Percentiles rank a stretch among this genome's conserved stretches.
These are phyloP conservation scores for Rhagoletis zephyria DNA, from an alignment of 1,140 invertebrate species.

Conservation along the genomic window DNA sequence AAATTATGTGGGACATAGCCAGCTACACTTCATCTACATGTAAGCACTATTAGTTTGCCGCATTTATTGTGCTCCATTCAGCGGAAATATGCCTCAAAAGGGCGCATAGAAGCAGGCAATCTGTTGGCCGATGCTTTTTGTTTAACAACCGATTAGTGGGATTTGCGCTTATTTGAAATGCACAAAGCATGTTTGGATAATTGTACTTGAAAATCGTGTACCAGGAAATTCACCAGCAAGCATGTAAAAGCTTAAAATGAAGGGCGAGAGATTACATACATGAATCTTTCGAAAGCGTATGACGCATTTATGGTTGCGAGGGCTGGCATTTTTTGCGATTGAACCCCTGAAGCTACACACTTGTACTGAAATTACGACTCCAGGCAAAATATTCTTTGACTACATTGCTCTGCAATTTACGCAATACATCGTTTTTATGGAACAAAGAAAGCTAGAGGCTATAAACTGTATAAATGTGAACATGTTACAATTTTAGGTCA, in stretches of 20 bases:
- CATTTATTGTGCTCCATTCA: not conserved
- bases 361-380: no score
- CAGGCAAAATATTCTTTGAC: no score
- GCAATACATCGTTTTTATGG: no score
- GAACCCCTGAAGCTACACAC: not conserved
- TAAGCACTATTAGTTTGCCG: not conserved
- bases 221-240: not conserved
- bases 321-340: not conserved
- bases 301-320: not conserved
- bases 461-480: no score
- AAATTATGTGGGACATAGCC: not conserved
- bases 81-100: not conserved
- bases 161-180: not conserved
- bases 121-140: not conserved
- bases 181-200: not conserved
- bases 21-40: not conserved
- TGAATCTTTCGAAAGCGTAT: not conserved
- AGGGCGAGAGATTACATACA: no score
- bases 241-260: no score
- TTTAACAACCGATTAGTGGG: not conserved
- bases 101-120: not conserved
- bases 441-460: no score
- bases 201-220: slow-evolving; percentile 23
- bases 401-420: no score
- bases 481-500: no score